Conservation (phyloP, 2,113 vertebrate species). For the Melanostigma gelatinosum region DNA sequence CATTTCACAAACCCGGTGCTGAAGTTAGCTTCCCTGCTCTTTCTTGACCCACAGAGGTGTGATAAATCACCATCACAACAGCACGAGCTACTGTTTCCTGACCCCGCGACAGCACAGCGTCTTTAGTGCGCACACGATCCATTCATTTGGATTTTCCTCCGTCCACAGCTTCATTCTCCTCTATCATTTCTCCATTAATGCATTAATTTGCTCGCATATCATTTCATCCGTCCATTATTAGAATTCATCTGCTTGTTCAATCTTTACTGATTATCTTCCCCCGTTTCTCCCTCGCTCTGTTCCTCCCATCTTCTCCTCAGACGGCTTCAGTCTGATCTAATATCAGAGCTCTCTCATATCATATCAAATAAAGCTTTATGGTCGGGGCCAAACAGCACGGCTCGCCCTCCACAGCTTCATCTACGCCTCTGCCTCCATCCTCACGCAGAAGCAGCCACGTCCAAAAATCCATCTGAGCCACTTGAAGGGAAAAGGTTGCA, state of each 20-base stretch:
- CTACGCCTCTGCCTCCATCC: neutral
- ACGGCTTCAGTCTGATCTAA: slow-evolving; percentile 35
- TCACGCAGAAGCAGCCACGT: neutral
- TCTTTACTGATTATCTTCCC: slow-evolving; percentile 17
- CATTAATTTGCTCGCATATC: slow-evolving; percentile 5
- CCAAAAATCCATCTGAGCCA: neutral
- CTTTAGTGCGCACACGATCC: neutral
- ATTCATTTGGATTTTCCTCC: neutral
- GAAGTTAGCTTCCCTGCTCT: slow-evolving; percentile 15
- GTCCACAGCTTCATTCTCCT: neutral
- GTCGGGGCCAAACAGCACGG: neutral
- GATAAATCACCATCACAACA: slow-evolving; percentile 7
- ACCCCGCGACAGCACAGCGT: neutral
- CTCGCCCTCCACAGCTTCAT: neutral
- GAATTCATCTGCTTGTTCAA: slow-evolving; percentile 4
- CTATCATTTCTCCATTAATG: neutral
- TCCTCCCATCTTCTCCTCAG: slow-evolving; percentile 28
- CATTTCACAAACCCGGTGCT: slow-evolving; percentile 13
- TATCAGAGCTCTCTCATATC: slow-evolving; percentile 28
- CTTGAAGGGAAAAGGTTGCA: neutral
- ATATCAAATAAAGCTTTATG: slow-evolving; percentile 25
- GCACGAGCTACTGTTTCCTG: neutral
- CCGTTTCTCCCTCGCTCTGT: neutral
- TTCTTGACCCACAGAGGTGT: slow-evolving; percentile 14
- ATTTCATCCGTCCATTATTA: slow-evolving; percentile 31